These are phyloP conservation scores for Thalassoma bifasciatum DNA, from an alignment of 2,113 vertebrate genomes.

Conservation along the genomic window DNA sequence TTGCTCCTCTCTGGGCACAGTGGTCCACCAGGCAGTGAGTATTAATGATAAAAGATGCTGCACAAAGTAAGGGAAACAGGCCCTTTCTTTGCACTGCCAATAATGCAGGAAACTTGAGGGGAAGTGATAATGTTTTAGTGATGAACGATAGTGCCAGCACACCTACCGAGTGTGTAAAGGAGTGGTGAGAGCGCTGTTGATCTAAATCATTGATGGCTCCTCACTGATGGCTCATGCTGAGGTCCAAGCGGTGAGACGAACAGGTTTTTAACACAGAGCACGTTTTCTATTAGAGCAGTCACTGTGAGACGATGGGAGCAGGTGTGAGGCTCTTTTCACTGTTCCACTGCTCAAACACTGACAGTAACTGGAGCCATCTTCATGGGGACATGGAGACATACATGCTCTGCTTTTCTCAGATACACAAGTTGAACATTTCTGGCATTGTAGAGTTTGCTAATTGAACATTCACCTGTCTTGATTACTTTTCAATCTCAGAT, in stretches of 20 bases:
- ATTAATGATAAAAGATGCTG: constrained; percentile 29
- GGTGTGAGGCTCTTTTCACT: constrained; percentile 35
- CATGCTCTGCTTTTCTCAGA: background rate
- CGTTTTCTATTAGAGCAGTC: constrained; percentile 67
- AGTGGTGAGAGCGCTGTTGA: constrained; percentile 56
- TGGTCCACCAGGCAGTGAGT: background rate
- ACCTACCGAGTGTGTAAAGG: constrained; percentile 60
- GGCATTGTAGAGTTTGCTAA: too few relatives aligned
- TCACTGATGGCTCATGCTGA: constrained; percentile 42
- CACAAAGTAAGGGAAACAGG: constrained; percentile 18
- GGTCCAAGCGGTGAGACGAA: constrained; percentile 47
- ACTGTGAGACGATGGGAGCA: constrained; percentile 46
- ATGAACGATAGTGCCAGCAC: constrained; percentile 58
- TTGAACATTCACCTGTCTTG: background rate
- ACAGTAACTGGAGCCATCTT: constrained; percentile 22
- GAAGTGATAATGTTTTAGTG: constrained; percentile 63
- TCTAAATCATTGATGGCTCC: constrained; percentile 74
- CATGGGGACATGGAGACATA: constrained; percentile 11
- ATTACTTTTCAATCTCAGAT: background rate
- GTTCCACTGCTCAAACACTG: constrained; percentile 15
- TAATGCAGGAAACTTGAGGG: constrained; percentile 39
- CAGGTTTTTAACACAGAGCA: constrained; percentile 55
- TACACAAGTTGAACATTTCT: background rate
- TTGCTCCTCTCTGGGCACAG: constrained; percentile 17
- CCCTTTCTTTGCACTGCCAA: constrained; percentile 5